Base-by-base conservation (phyloP, 2,888 invertebrate species). In the Zaprionus bogoriensis region DNA sequence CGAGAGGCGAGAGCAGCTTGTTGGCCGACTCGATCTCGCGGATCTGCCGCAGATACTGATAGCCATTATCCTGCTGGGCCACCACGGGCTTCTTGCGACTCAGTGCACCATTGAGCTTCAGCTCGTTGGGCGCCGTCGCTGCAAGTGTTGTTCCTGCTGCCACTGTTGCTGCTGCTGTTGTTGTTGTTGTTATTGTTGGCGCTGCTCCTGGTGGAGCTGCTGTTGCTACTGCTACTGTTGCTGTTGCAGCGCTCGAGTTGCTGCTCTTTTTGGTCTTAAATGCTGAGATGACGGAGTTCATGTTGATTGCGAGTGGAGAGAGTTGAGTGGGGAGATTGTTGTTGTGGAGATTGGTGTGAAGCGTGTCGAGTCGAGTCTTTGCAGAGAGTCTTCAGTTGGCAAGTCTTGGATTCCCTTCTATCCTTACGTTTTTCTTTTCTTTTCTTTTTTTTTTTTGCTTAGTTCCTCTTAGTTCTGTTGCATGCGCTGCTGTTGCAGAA, bases 231-330 rank as follows among this genome's bases (percentile, higher is more conserved):
- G 42, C 48, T 54, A 47, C 61, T 46, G 28, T 27, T 39, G 46
- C 51, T 48, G 55, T 65, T 46, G 66, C 52, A 47, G 30, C 73
- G 17, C 59, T 28, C 6, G 64, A 41, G 55, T 64, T 81, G 62
- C 70, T 77, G 64, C 45, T 70, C 74, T 91, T 91, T 75, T 89
- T 90, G 39, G 88, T 73, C 70, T 91, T 91, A 86, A 91, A 91
- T 80, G 91, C 91, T 69, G 91, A 91, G 74, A 91, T 91, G 71
- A 91, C 91, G 60, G 91, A 91, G 87, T 91, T 91, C 91, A 91
- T 91, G 67, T 83, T 89, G 76, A 32, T 44, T 46, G 32, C n/a
- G 42, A 50, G 41, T 39, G 38, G 42, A 39, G 23, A 41, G 45
- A 27, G 12, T 54, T 19, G 20, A 39, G 32, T 17, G 14, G 6